These are phyloP conservation scores for Scartelaos histophorus DNA, from an alignment of 2,113 vertebrate species.

Conservation along the genomic window DNA sequence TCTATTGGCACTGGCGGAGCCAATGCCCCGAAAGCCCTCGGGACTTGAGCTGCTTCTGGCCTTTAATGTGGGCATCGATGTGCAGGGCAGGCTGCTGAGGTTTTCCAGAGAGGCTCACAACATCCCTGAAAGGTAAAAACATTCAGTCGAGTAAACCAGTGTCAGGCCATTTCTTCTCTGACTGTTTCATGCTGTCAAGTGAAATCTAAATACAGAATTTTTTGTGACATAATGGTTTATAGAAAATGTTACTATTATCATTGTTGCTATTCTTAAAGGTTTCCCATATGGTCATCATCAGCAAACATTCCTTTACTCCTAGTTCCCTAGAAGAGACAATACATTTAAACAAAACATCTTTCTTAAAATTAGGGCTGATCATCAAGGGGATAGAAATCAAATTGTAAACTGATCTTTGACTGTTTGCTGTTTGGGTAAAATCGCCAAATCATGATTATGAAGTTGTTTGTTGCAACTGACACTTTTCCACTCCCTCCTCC, in stretches of 20 bases:
- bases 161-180: background rate
- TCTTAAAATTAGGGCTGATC: background rate
- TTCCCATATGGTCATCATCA: background rate
- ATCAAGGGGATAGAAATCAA: too few species aligned
- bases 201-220: background rate
- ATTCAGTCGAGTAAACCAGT: too few species aligned
- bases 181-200: background rate
- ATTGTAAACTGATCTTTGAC: too few species aligned
- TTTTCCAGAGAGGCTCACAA: slow-evolving; percentile 90
- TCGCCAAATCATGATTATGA: too few species aligned
- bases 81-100: slow-evolving; percentile 86
- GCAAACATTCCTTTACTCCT: background rate
- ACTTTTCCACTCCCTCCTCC: too few species aligned
- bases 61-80: slow-evolving; percentile 90
- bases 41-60: slow-evolving; percentile 89
- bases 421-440: too few species aligned
- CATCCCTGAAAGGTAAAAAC: slow-evolving; percentile 87
- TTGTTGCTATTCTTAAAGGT: background rate
- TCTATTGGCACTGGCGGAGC: slow-evolving; percentile 83
- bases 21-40: slow-evolving; percentile 75
- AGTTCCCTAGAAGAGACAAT: background rate
- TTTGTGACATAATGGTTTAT: background rate
- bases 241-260: background rate
- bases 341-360: background rate
- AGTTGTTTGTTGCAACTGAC: too few species aligned